A percentile compares a stretch with the other conserved stretches of the same genome.
phyloP scores from a whole-genome alignment of 2,888 invertebrate genomes.

The Nebria salina region DNA sequence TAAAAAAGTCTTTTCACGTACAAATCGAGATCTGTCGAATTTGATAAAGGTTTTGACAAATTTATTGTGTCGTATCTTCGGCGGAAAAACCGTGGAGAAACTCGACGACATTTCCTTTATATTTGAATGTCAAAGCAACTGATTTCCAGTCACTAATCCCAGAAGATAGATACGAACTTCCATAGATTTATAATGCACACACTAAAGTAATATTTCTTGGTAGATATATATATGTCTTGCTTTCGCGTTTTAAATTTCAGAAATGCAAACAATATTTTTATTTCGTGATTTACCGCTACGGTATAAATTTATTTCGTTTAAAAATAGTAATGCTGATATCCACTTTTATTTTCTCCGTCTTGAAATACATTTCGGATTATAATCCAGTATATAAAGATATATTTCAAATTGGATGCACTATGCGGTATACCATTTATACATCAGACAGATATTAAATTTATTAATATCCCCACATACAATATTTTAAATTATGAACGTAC shows the following conservation, averaged over 20 bases:
- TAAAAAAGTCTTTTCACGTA: conserved; percentile 36
- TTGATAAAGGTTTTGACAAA: conserved; percentile 47
- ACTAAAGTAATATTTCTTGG: conserved; percentile 5
- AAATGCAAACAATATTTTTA: conserved; percentile 15
- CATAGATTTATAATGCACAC: neutral
- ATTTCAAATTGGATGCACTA: too few relatives aligned
- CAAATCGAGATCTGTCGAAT: conserved; percentile 45
- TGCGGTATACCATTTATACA: neutral
- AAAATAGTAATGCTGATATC: too few relatives aligned
- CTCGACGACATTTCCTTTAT: conserved; percentile 40
- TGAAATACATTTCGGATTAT: too few relatives aligned
- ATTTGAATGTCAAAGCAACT: conserved; percentile 45
- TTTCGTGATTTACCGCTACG: neutral
- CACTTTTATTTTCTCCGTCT: too few relatives aligned
- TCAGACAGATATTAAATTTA: neutral
- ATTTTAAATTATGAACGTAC: too few relatives aligned
- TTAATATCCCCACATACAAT: too few relatives aligned
- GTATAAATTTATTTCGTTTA: too few relatives aligned
- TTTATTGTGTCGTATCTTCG: conserved; percentile 46
- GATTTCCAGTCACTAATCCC: conserved; percentile 26
- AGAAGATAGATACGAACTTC: conserved; percentile 2
- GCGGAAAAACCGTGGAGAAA: conserved; percentile 25
- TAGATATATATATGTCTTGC: conserved; percentile 2
- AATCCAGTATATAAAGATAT: too few relatives aligned
- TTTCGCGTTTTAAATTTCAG: conserved; percentile 3